These are phyloP conservation scores for Lepus americanus DNA, from an alignment of 2,113 vertebrate genomes.

Conservation along the genomic window DNA sequence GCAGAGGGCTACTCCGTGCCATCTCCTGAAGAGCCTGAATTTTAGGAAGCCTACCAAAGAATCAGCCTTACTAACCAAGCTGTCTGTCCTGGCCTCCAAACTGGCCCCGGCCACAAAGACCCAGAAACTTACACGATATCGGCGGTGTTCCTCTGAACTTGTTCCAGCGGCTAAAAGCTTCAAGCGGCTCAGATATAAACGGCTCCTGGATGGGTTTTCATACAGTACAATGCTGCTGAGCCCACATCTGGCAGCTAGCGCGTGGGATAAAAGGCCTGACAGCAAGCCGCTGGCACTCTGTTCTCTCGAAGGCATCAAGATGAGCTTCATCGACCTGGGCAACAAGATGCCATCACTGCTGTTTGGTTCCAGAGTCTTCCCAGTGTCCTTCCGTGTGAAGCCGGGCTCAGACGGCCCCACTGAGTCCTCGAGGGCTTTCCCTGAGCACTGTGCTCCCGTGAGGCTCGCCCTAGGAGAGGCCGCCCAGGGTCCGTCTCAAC, in stretches of 20 bases:
- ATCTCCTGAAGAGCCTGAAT: conserved; percentile 73
- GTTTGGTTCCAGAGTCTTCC: conserved; percentile 76
- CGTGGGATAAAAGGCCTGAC: conserved; percentile 82
- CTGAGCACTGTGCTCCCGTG: conserved; percentile 75
- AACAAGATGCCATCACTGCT: conserved; percentile 75
- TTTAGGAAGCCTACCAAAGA: conserved; percentile 87
- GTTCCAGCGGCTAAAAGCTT: conserved; percentile 80
- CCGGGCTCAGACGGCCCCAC: conserved; percentile 71
- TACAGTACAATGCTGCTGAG: conserved; percentile 82
- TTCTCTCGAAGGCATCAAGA: conserved; percentile 82
- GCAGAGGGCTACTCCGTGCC: conserved; percentile 77
- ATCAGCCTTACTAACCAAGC: conserved; percentile 83
- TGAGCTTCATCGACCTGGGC: conserved; percentile 77
- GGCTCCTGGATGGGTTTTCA: conserved; percentile 86
- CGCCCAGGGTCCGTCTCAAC: background rate
- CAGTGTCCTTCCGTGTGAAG: conserved; percentile 85
- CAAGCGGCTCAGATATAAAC: conserved; percentile 80
- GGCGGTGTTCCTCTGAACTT: conserved; percentile 78
- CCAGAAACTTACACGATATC: conserved; percentile 30
- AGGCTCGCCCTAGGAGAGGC: conserved; percentile 65
- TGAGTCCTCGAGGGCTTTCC: conserved; percentile 75
- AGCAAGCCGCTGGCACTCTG: conserved; percentile 86
- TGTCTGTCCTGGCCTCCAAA: conserved; percentile 86
- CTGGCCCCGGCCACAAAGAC: conserved; percentile 77
- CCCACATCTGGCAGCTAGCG: conserved; percentile 80